Evolutionary conservation across 2,888 invertebrate genomes (phyloP), one percentile per base, ranked within the genome.

Genomic region (Lepidocyrtoides sp.): DNA sequence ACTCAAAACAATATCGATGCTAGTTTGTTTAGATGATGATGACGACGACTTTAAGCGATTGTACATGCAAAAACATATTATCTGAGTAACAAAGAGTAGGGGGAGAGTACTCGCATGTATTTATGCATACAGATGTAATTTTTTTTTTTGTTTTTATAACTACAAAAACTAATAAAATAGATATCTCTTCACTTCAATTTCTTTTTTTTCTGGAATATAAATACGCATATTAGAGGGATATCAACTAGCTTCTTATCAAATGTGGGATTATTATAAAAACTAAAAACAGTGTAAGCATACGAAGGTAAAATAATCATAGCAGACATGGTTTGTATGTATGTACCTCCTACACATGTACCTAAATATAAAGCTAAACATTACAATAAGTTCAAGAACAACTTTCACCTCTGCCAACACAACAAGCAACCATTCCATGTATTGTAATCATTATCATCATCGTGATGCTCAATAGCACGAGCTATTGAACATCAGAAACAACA

Each of bases 311-410:
- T 36, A 36, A 7, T 4, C 36, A 7, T 4, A 36, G 36, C 36
- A 36, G 7, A 36, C 3, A 7, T 4, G 36, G 36, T 36, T 7
- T 36, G 36, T 36, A 4, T 36, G 7, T 4, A 36, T 36, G 7
- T 7, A 36, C 36, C 36, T 36, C 7, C 7, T 36, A n/a, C n/a
- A n/a, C n/a, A 36, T 36, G 36, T 7, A 36, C 36, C 36, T 54
- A 54, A 2, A n/a, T 12, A 48, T 12, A 48, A 84, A 89, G 84
- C 77, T 51, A 23, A 87, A 84, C 89, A 84, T 84, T 84, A 84
- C 89, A 89, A 89, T 89, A 84, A 84, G 89, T 89, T 89, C 84
- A 77, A 89, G 84, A 89, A 89, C 77, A 77, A 77, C 89, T 84
- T 89, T 89, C 82, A 81, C 88, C 72, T 82, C 66, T 81, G 32